Evolutionary conservation across 2,113 vertebrate species (phyloP).

Genomic region (Cynopterus brachyotis): DNA sequence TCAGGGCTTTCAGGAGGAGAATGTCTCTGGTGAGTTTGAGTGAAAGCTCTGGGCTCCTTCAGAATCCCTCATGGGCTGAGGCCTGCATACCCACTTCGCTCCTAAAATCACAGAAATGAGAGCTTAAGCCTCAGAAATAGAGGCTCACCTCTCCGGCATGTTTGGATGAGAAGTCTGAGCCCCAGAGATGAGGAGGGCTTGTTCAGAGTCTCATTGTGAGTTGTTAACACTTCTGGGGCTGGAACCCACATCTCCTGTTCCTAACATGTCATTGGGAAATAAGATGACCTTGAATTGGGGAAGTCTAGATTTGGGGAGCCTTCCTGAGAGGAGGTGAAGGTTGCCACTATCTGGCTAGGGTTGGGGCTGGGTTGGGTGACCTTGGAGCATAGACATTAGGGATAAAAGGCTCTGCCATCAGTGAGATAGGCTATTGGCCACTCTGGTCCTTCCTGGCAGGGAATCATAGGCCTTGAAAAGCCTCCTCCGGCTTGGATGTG

Average conservation of each 20-base stretch:
- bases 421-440: neutral
- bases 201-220: neutral
- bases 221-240: neutral
- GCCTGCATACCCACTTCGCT: neutral
- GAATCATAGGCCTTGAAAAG: neutral
- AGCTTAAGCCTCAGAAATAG: neutral
- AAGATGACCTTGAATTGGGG: conserved; percentile 53
- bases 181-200: neutral
- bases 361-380: neutral
- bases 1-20: neutral
- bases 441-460: neutral
- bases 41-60: neutral
- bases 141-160: neutral
- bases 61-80: neutral
- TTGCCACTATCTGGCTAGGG: neutral
- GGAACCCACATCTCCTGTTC: neutral
- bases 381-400: neutral
- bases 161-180: neutral
- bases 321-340: neutral
- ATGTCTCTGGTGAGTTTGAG: neutral
- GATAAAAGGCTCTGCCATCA: neutral
- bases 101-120: neutral
- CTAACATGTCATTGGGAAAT: conserved; percentile 14
- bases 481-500: neutral
- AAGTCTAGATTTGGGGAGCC: neutral